These are phyloP conservation scores for Notarius lentiginosus DNA, from an alignment of 2,113 vertebrate genomes.

Conservation along the genomic window DNA sequence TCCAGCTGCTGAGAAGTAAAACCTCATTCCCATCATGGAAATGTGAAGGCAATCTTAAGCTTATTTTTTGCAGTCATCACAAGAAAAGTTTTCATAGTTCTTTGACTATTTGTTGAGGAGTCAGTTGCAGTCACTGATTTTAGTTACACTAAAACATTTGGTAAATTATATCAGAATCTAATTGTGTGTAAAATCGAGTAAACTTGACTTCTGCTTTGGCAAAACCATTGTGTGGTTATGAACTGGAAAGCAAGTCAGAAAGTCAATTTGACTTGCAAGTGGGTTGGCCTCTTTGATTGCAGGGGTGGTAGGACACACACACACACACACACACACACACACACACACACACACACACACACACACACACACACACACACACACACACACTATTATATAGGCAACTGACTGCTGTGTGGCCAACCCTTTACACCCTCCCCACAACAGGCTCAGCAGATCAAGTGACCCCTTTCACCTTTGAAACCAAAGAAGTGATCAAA, in stretches of 20 bases:
- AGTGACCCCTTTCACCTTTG: conserved; percentile 66
- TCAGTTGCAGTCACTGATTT: not conserved
- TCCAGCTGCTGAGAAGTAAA: not conserved
- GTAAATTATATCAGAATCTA: not conserved
- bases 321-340: conserved; percentile 16
- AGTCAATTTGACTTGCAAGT: conserved; percentile 20
- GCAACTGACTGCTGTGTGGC: conserved; percentile 42
- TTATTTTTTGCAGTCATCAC: not conserved
- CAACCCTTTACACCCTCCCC: conserved; percentile 28
- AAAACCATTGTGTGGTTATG: not conserved
- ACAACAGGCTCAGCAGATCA: conserved; percentile 55
- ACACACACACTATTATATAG: conserved; percentile 33
- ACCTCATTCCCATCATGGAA: not conserved
- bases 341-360: conserved; percentile 42
- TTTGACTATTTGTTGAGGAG: not conserved
- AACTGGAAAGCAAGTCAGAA: conserved; percentile 14
- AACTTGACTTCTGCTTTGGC: not conserved
- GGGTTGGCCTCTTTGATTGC: conserved; percentile 3
- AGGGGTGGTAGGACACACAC: conserved; percentile 5
- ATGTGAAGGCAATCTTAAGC: not conserved
- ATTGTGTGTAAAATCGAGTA: not conserved
- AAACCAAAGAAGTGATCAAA: conserved; percentile 65
- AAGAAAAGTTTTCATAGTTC: not conserved
- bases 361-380: conserved; percentile 14
- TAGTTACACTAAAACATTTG: not conserved